Evolutionary conservation across 23 tunicate genomes (phyloP).

Genomic region (Ciona savignyi): DNA sequence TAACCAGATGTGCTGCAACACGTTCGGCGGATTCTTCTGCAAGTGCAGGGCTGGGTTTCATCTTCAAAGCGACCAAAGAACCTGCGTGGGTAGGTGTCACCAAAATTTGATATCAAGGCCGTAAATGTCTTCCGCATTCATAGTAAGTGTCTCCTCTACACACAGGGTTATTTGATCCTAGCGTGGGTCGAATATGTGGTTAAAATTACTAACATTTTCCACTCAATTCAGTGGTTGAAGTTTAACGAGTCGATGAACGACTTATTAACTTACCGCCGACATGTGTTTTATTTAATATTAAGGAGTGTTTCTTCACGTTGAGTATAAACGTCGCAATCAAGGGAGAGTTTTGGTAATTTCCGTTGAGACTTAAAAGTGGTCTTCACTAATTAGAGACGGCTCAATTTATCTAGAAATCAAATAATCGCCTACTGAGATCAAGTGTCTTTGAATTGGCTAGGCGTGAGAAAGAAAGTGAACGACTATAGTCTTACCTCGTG

Average conservation of each 20-base stretch:
- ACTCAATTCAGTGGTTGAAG: neutral
- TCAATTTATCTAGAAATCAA: neutral
- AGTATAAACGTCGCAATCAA: neutral
- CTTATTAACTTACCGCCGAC: too few species aligned
- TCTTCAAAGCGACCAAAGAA: conserved; percentile 50
- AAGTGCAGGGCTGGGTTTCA: conserved; percentile 85
- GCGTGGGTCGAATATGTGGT: neutral
- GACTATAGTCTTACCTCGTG: neutral
- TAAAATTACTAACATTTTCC: too few species aligned
- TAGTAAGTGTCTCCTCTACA: too few species aligned
- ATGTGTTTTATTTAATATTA: too few species aligned
- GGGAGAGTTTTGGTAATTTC: neutral
- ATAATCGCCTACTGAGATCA: neutral
- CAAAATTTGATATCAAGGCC: neutral
- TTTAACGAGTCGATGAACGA: too few species aligned
- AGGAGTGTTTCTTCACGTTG: neutral
- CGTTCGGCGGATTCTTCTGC: conserved; percentile 86
- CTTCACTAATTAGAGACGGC: neutral
- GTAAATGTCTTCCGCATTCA: neutral
- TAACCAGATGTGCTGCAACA: conserved; percentile 92
- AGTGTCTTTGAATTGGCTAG: neutral
- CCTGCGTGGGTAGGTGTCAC: conserved; percentile 75
- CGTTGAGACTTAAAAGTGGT: neutral
- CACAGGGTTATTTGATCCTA: neutral
- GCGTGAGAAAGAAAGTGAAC: neutral